Percentiles rank a stretch among this genome's conserved stretches.
phyloP scores from a whole-genome alignment of 2,797 vertebrate species.

The Tauraco hartlaubi region DNA sequence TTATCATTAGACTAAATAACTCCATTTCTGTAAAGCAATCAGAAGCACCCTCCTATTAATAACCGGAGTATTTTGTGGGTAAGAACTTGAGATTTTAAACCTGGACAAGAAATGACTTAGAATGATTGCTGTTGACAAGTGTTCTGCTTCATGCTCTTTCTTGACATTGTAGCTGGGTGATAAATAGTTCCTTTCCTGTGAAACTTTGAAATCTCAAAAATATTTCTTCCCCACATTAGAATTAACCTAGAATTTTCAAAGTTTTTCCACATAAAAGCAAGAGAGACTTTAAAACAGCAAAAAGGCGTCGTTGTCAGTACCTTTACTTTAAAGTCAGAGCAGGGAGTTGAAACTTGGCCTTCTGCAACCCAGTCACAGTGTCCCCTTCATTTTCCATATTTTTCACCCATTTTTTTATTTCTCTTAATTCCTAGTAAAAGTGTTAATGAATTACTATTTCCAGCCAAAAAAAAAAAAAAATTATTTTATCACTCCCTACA shows the following conservation, averaged over 20 bases:
- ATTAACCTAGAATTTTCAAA: slow-evolving; percentile 42
- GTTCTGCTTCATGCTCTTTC: neutral
- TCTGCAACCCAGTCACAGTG: neutral
- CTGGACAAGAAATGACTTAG: neutral
- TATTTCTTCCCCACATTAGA: slow-evolving; percentile 4
- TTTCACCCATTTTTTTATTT: neutral
- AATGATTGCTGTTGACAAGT: neutral
- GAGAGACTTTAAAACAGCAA: slow-evolving; percentile 9
- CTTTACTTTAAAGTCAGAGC: neutral
- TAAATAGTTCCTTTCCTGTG: neutral
- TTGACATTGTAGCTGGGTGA: neutral
- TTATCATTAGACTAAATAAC: neutral
- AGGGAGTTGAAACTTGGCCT: neutral
- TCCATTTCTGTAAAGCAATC: neutral
- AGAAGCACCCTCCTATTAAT: neutral
- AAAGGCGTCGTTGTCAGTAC: neutral
- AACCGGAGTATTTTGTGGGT: neutral
- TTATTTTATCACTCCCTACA: neutral
- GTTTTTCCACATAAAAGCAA: slow-evolving; percentile 29
- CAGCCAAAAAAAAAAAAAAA: neutral
- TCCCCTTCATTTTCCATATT: neutral
- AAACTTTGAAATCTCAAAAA: slow-evolving; percentile 10
- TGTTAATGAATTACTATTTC: neutral
- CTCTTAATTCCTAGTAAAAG: neutral
- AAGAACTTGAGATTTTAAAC: neutral